Evolutionary conservation across 2,888 invertebrate species (phyloP), one percentile per base, ranked within the genome.

Genomic region (Fragum sueziense): DNA sequence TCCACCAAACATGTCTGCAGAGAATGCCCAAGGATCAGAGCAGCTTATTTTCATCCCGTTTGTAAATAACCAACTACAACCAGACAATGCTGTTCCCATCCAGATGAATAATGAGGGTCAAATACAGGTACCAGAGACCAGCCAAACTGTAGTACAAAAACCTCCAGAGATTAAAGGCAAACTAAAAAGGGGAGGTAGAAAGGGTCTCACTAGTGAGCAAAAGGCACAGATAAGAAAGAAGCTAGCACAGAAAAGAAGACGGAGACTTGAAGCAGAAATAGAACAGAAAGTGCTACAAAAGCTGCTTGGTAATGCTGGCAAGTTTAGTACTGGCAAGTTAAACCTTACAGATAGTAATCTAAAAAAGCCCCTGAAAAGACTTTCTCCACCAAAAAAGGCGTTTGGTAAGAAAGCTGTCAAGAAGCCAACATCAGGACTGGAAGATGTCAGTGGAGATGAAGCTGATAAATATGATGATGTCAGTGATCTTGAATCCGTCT

Each of bases 401-500:
- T 61, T 47, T 51, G n/a, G 1, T 1, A 37, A 20, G 22, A 61
- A n/a, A 17, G 52, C 54, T 27, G 22, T 22, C 33, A 37, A 27
- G 33, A 70, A 52, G 37, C 41, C 33, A 54, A 25, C 22, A 34
- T 9, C 54, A 7, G 17, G 29, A 33, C n/a, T 71, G 14, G 78
- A 81, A 52, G 73, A 75, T 72, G 72, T 78, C 3, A 78, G 75
- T 75, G 73, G 73, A 34, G 78, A 76, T 20, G 74, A 79, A 2
- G 41, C 27, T 25, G 37, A 37, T 31, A 59, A 72, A 25, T 81
- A 81, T 75, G 81, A 81, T 25, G 69, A 75, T 71, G 70, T 81
- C 33, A 81, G 81, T 78, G 81, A 81, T 54, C 34, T 78, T 2
- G 81, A 81, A 59, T 78, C 78, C 70, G 67, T 81, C n/a, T 71